Evolutionary conservation across 1,140 invertebrate genomes (phyloP).

Genomic region (Leucophenga varia): DNA sequence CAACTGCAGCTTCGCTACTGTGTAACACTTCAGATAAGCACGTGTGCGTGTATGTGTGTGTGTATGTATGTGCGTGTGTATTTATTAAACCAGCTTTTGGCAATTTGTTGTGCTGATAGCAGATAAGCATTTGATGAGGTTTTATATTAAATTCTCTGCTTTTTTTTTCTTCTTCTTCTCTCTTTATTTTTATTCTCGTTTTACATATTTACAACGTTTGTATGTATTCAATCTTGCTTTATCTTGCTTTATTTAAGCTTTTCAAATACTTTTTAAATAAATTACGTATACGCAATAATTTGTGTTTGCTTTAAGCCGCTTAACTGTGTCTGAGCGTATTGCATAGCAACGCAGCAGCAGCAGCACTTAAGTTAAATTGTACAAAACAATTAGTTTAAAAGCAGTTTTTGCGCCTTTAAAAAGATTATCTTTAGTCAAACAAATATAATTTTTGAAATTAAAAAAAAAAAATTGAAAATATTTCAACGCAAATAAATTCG

Average conservation of each 20-base stretch:
- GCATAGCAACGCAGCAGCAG: too few species aligned
- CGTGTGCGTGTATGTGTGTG: conserved; percentile 8
- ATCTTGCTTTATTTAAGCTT: too few species aligned
- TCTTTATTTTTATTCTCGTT: background rate
- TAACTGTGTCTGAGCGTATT: too few species aligned
- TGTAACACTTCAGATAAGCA: too few species aligned
- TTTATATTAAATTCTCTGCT: conserved; percentile 37
- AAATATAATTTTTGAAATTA: conserved; percentile 6
- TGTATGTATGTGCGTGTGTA: conserved; percentile 14
- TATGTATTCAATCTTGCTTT: too few species aligned
- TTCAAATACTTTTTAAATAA: too few species aligned
- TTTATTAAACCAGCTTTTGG: conserved; percentile 25
- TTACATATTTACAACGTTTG: too few species aligned
- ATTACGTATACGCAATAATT: too few species aligned
- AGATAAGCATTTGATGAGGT: conserved; percentile 52
- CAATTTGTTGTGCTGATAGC: conserved; percentile 47
- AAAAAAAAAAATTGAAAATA: too few species aligned
- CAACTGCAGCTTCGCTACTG: too few species aligned
- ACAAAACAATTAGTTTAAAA: conserved; percentile 31
- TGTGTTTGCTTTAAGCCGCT: conserved; percentile 35
- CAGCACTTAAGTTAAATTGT: conserved; percentile 17
- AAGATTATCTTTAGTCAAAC: too few species aligned
- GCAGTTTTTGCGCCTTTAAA: conserved; percentile 24
- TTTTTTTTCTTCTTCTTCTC: conserved; percentile 1
- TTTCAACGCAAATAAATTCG: too few species aligned